Conservation (phyloP, 1,140 invertebrate species). For the Solen grandis region DNA sequence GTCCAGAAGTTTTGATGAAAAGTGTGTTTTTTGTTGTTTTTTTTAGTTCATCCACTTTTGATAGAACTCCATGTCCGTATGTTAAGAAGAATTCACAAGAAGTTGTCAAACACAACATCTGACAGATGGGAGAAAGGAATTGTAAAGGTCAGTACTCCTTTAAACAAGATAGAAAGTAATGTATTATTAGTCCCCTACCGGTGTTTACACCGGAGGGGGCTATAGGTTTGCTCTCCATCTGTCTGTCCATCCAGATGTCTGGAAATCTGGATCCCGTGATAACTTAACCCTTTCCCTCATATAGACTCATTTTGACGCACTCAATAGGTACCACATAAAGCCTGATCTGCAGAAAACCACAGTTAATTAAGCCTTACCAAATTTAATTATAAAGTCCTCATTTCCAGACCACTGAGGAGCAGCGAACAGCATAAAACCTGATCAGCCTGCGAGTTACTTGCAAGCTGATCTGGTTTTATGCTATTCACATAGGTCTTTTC, state of each 20-base stretch:
- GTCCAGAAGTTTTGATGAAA: background rate
- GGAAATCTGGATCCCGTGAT: background rate
- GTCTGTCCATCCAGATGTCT: background rate
- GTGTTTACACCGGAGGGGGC: background rate
- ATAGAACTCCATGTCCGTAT: slow-evolving; percentile 94
- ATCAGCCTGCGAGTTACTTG: too few species aligned
- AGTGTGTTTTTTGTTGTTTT: slow-evolving; percentile 59
- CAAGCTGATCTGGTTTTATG: too few species aligned
- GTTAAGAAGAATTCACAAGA: slow-evolving; percentile 90
- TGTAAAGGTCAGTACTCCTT: too few species aligned
- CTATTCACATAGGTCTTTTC: too few species aligned
- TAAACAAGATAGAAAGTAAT: too few species aligned
- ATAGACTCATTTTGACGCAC: background rate
- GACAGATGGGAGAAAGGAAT: slow-evolving; percentile 95
- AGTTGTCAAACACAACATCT: slow-evolving; percentile 86
- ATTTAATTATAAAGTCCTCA: too few species aligned
- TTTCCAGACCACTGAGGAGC: too few species aligned
- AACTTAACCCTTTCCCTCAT: background rate
- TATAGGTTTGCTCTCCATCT: background rate
- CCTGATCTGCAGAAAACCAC: too few species aligned
- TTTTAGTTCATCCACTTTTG: slow-evolving; percentile 89
- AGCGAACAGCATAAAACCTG: too few species aligned
- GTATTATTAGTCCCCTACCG: background rate
- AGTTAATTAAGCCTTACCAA: too few species aligned
- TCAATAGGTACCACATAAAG: too few species aligned